Conservation (phyloP, 2,888 invertebrate genomes). For the Thelaira solivaga region DNA sequence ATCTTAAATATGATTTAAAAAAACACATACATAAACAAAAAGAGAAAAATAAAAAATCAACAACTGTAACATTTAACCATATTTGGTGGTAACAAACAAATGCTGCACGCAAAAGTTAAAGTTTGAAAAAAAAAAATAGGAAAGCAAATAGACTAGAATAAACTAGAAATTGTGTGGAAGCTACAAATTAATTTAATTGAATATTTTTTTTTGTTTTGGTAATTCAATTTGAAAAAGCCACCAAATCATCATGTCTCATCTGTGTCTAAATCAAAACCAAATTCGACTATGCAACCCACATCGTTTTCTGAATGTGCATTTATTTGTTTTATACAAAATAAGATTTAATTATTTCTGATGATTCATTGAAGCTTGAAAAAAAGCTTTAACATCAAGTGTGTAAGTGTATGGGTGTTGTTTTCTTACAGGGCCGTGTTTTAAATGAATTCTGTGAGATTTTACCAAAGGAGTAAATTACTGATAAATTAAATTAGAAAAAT, state of each 20-base stretch:
- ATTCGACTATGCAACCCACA: constrained; percentile 39
- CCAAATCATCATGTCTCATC: constrained; percentile 40
- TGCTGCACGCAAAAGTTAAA: constrained; percentile 18
- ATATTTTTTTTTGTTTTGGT: constrained; percentile 5
- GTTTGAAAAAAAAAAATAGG: neutral
- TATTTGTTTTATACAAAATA: neutral
- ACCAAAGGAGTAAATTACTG: constrained; percentile 1
- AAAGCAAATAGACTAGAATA: constrained; percentile 27
- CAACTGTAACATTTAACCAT: constrained; percentile 61
- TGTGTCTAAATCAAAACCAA: constrained; percentile 35
- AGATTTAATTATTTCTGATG: constrained; percentile 24
- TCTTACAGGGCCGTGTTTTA: neutral
- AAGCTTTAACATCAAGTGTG: too few relatives aligned
- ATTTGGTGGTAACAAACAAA: constrained; percentile 47
- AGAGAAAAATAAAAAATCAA: constrained; percentile 43
- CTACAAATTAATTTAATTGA: constrained; percentile 21
- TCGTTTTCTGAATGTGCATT: neutral
- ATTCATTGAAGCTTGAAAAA: constrained; percentile 50
- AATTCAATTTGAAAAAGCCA: neutral
- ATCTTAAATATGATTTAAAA: constrained; percentile 26
- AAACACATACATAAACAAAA: neutral
- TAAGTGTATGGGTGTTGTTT: too few relatives aligned
- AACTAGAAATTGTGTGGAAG: constrained; percentile 21
- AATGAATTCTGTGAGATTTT: constrained; percentile 14
- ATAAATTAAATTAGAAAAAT: too few relatives aligned